Evolutionary conservation across 2,888 invertebrate genomes (phyloP), one percentile per base, ranked within the genome.

Genomic region (Allygus modestus): DNA sequence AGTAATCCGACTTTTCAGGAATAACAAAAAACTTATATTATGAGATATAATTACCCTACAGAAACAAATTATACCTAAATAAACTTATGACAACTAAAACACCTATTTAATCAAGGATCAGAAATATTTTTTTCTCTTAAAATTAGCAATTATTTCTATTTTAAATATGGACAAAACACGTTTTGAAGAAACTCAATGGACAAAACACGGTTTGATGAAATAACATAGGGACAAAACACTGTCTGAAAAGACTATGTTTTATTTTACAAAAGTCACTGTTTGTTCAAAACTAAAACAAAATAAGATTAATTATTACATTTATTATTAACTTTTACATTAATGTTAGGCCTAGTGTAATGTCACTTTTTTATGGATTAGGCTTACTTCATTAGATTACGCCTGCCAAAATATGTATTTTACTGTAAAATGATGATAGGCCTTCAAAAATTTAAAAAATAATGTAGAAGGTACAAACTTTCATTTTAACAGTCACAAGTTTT

Each of bases 1-100:
- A 75, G 43, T 75, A 75, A 75, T 75, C 37, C 37, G 5, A 75
- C 23, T 75, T 41, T 75, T 75, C 23, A 33, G 41, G 33, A 75
- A 75, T 33, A 23, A 41, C 33, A 41, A 75, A 75, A 41, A 33
- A 41, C 41, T 15, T 75, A 41, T 41, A 41, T 33, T 37, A 75
- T 26, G 33, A 73, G 33, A 17, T 41, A 41, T 41, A 75, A 33
- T 75, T 15, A 20, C 75, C 33, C 37, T 20, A 1, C 15, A 73
- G 33, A 73, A n/a, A 41, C 75, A 4, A 41, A 75, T 23, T 15
- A n/a, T 75, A 41, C n/a, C 23, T 75, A 20, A 43, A 75, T 41
- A 15, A 7, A 11, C 46, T 7, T 46, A 46, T 75, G 26, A n/a
- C 41, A 5, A 75, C 43, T 41, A 20, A 75, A 75, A 41, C n/a